Evolutionary conservation across 2,797 vertebrate species (phyloP).

Genomic region (Atherinosoma microstoma): DNA sequence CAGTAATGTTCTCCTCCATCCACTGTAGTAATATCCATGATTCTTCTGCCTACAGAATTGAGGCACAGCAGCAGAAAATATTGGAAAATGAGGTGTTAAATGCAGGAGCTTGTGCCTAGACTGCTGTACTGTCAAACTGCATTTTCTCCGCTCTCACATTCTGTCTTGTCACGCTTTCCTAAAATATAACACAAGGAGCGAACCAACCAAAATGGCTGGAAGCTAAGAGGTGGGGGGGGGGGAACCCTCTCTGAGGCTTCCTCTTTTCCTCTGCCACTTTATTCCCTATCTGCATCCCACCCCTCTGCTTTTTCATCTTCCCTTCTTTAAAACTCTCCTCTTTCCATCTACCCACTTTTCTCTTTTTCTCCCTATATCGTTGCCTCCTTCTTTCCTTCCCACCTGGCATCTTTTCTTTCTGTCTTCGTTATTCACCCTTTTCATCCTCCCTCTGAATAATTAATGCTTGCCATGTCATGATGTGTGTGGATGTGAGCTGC

Average conservation of each 20-base stretch:
- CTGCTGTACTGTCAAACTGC: constrained; percentile 58
- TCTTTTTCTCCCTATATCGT: constrained; percentile 16
- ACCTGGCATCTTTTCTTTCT: constrained; percentile 62
- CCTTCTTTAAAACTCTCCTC: constrained; percentile 37
- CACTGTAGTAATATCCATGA: constrained; percentile 2
- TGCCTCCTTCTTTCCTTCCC: constrained; percentile 54
- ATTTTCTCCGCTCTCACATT: constrained; percentile 57
- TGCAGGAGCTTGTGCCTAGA: constrained; percentile 39
- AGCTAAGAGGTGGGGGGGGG: constrained; percentile 43
- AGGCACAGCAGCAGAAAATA: constrained; percentile 33
- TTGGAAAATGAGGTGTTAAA: constrained; percentile 54
- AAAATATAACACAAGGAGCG: constrained; percentile 63
- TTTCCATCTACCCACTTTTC: constrained; percentile 3
- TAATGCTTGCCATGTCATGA: constrained; percentile 78
- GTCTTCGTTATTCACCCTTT: constrained; percentile 59
- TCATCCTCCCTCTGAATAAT: constrained; percentile 72
- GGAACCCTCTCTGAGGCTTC: constrained; percentile 27
- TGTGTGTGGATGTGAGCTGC: constrained; percentile 76
- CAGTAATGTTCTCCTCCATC: neutral
- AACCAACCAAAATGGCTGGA: constrained; percentile 54
- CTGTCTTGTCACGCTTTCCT: constrained; percentile 67
- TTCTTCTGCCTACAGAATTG: constrained; percentile 18
- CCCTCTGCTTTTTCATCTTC: constrained; percentile 54
- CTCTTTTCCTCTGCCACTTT: constrained; percentile 57
- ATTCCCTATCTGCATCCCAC: constrained; percentile 50